Evolutionary conservation across 2,888 invertebrate species (phyloP).

Genomic region (Ditula angustiorana): DNA sequence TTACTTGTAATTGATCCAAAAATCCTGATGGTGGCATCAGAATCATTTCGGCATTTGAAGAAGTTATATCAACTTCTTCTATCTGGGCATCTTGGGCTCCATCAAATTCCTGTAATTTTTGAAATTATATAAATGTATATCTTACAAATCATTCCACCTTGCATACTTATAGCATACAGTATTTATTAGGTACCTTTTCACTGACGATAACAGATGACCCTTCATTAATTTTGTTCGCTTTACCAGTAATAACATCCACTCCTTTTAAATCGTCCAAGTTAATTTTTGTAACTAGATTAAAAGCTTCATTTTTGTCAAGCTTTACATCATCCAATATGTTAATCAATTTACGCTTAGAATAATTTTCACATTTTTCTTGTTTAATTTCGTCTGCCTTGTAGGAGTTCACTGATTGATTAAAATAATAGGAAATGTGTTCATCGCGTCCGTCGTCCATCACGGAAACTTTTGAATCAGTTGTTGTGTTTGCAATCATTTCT

Average conservation of each 20-base stretch:
- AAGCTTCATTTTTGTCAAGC: slow-evolving; percentile 59
- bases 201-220: not conserved
- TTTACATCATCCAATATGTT: slow-evolving; percentile 71
- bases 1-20: slow-evolving; percentile 59
- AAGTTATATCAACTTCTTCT: slow-evolving; percentile 60
- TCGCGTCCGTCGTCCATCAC: slow-evolving; percentile 43
- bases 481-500: slow-evolving; percentile 44
- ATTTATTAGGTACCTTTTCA: slow-evolving; percentile 6
- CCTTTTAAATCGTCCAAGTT: slow-evolving; percentile 57
- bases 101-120: slow-evolving; percentile 21
- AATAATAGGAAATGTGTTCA: slow-evolving; percentile 55
- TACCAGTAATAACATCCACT: slow-evolving; percentile 55
- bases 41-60: slow-evolving; percentile 48
- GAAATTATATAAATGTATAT: too few species aligned
- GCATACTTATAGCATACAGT: not conserved
- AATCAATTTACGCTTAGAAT: slow-evolving; percentile 68
- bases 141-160: not conserved
- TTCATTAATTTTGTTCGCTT: slow-evolving; percentile 25
- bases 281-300: slow-evolving; percentile 61
- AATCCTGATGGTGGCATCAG: slow-evolving; percentile 71
- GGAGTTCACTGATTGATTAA: slow-evolving; percentile 46
- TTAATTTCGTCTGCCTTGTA: slow-evolving; percentile 40
- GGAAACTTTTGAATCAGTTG: slow-evolving; percentile 41
- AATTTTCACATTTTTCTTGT: slow-evolving; percentile 50
- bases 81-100: slow-evolving; percentile 48